phyloP scores from a whole-genome alignment of 2,888 invertebrate species.

The Agapostemon virescens region DNA sequence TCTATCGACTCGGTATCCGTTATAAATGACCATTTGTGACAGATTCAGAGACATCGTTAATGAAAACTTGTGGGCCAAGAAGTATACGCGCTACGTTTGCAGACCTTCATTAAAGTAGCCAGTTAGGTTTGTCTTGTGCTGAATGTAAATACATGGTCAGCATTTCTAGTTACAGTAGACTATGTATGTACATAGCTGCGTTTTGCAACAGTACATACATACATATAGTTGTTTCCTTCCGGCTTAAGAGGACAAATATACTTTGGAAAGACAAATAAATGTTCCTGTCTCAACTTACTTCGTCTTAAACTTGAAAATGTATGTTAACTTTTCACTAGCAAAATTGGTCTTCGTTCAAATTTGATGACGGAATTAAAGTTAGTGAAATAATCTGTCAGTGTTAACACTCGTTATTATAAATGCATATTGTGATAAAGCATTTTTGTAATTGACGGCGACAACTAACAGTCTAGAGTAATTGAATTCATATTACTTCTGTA shows the following conservation, averaged over 20 bases:
- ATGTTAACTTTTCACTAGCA: neutral
- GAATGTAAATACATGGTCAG: slow-evolving; percentile 3
- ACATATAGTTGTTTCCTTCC: neutral
- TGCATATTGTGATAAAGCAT: too few species aligned
- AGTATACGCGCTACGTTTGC: neutral
- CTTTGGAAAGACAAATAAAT: neutral
- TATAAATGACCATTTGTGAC: neutral
- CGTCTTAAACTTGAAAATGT: neutral
- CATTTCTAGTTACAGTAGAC: neutral
- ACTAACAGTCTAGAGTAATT: too few species aligned
- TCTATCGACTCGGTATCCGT: neutral
- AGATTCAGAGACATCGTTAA: neutral
- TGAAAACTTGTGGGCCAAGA: neutral
- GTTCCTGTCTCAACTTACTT: neutral
- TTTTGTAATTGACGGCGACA: too few species aligned
- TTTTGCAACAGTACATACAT: neutral
- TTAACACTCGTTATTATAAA: too few species aligned
- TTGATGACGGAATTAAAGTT: neutral
- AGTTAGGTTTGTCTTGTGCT: neutral
- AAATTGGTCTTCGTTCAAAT: neutral
- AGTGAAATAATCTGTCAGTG: neutral
- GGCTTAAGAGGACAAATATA: neutral
- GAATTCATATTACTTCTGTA: too few species aligned
- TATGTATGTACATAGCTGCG: neutral
- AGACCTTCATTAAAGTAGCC: neutral